These are phyloP conservation scores for Notechis scutatus DNA, from an alignment of 2,113 vertebrate genomes.

Conservation along the genomic window DNA sequence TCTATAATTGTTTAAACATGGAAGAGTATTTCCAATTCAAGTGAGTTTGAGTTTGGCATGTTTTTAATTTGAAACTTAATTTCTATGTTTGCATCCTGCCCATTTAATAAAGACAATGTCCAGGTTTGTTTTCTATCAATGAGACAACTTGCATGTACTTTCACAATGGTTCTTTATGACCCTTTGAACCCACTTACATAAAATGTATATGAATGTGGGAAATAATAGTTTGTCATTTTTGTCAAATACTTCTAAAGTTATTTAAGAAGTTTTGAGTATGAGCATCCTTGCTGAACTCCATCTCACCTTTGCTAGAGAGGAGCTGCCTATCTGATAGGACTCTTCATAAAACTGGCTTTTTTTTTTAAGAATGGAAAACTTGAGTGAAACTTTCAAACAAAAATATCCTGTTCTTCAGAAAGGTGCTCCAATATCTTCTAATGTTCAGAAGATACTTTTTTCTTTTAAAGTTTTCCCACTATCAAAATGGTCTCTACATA, in stretches of 20 bases:
- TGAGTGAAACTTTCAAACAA: conserved; percentile 41
- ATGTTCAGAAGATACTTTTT: conserved; percentile 9
- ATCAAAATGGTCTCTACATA: conserved; percentile 34
- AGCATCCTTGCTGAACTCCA: conserved; percentile 17
- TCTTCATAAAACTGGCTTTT: not conserved
- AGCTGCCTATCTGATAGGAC: not conserved
- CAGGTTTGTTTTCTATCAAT: not conserved
- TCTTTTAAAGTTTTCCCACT: conserved; percentile 43
- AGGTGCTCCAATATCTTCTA: conserved; percentile 37
- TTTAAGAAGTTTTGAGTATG: not conserved
- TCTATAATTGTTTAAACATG: no score
- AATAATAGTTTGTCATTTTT: not conserved
- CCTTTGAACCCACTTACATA: not conserved
- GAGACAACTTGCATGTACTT: not conserved
- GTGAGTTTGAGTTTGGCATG: no score
- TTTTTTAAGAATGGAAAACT: conserved; percentile 18
- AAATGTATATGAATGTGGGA: not conserved
- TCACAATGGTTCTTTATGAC: not conserved
- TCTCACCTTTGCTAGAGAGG: conserved; percentile 15
- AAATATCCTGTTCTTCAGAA: conserved; percentile 35
- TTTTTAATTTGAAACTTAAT: no score
- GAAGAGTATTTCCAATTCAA: no score
- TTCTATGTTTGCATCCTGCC: not conserved
- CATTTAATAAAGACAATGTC: not conserved
- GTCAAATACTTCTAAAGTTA: not conserved